Evolutionary conservation across 2,888 invertebrate genomes (phyloP).

Genomic region (Drosophila barbarae): DNA sequence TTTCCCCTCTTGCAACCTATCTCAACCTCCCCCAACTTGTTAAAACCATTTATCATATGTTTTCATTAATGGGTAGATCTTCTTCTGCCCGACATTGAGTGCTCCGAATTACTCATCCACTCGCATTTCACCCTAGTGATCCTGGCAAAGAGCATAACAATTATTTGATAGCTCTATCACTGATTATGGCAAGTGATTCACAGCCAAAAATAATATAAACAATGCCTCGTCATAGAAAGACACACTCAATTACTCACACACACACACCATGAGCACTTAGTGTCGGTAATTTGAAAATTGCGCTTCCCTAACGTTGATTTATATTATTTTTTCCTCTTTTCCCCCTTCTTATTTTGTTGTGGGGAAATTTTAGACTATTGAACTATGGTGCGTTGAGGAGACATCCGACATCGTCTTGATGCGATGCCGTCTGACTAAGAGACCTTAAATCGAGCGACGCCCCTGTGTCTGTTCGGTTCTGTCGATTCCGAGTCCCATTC

Average conservation of each 20-base stretch:
- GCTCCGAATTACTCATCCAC: slow-evolving; percentile 17
- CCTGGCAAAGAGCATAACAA: slow-evolving; percentile 22
- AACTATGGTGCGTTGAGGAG: slow-evolving; percentile 53
- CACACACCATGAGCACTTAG: slow-evolving; percentile 60
- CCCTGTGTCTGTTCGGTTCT: slow-evolving; percentile 61
- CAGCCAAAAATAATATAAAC: slow-evolving; percentile 13
- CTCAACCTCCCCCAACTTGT: slow-evolving; percentile 2
- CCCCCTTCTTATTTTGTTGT: slow-evolving; percentile 30
- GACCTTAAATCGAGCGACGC: slow-evolving; percentile 48
- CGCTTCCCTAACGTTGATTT: slow-evolving; percentile 3
- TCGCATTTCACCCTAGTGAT: slow-evolving; percentile 18
- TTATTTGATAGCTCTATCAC: slow-evolving; percentile 34
- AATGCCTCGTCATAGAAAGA: slow-evolving; percentile 11
- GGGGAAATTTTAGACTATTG: slow-evolving; percentile 70
- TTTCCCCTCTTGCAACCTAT: not conserved
- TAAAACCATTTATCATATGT: slow-evolving; percentile 14
- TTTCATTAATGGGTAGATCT: slow-evolving; percentile 22
- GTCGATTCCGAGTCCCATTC: slow-evolving; percentile 23
- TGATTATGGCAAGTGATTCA: slow-evolving; percentile 36
- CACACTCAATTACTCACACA: slow-evolving; percentile 60
- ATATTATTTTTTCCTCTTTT: not conserved
- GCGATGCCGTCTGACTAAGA: slow-evolving; percentile 29
- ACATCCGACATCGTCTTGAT: slow-evolving; percentile 21
- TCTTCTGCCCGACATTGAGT: slow-evolving; percentile 14
- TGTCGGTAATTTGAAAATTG: slow-evolving; percentile 26